Conservation (phyloP, 2,113 vertebrate genomes). For the Mandrillus leucophaeus region DNA sequence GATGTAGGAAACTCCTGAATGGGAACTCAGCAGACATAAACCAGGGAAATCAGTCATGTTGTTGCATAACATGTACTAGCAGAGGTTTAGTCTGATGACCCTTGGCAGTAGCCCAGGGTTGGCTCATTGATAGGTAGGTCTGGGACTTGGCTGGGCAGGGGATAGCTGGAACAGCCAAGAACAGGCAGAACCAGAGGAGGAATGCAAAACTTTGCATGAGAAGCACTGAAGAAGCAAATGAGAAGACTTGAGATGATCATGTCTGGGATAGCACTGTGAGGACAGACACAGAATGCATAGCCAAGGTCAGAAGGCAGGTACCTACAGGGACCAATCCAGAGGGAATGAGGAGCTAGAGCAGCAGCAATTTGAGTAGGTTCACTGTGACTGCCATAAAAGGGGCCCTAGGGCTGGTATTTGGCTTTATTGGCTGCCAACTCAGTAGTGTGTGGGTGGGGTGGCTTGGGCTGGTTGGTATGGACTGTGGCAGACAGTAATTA, state of each 20-base stretch:
- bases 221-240: background rate
- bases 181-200: background rate
- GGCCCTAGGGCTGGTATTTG: background rate
- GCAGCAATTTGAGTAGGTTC: background rate
- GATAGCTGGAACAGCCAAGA: background rate
- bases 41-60: background rate
- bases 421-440: conserved; percentile 1
- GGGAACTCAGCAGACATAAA: background rate
- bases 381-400: conserved; percentile 5
- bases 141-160: background rate
- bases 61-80: background rate
- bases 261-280: background rate
- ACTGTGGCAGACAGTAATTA: background rate
- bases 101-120: background rate
- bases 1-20: background rate
- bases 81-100: background rate
- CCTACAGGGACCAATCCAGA: background rate
- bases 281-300: background rate
- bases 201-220: background rate
- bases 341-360: background rate
- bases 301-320: background rate
- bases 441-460: background rate
- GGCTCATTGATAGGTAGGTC: background rate
- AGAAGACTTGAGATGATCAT: background rate
- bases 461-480: background rate